Percentiles rank a stretch among this genome's conserved stretches.
phyloP scores from a whole-genome alignment of 1,140 invertebrate genomes.

The Octopus bimaculoides region DNA sequence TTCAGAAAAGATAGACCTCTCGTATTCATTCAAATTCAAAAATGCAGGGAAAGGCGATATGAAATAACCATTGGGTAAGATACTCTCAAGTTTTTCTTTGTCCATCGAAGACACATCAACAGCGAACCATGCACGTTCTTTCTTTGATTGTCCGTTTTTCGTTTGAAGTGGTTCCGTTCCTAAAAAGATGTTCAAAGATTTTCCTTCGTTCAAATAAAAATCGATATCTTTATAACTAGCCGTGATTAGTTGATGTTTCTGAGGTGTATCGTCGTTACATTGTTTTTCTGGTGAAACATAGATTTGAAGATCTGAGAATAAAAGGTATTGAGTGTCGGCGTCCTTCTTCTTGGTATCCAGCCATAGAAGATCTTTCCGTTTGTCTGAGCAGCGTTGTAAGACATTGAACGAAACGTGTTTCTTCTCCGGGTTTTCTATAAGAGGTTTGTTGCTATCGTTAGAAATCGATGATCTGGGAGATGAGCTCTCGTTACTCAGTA shows the following conservation, averaged over 20 bases:
- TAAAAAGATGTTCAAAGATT: constrained; percentile 40
- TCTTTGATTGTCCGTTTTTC: constrained; percentile 19
- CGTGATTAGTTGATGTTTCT: not conserved
- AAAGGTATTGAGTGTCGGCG: constrained; percentile 40
- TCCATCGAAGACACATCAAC: constrained; percentile 36
- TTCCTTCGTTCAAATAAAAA: constrained; percentile 21
- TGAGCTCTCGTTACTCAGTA: constrained; percentile 20
- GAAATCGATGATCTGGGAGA: not conserved
- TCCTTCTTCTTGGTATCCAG: constrained; percentile 34
- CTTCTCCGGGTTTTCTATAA: not conserved
- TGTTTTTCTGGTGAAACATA: constrained; percentile 12
- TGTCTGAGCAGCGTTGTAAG: constrained; percentile 45
- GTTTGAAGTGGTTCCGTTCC: constrained; percentile 32
- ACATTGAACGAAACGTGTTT: constrained; percentile 37
- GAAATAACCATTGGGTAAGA: constrained; percentile 30
- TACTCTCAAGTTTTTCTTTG: constrained; percentile 24
- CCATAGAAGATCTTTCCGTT: constrained; percentile 45
- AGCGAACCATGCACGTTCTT: constrained; percentile 46
- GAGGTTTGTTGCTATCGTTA: not conserved
- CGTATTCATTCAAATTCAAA: constrained; percentile 37
- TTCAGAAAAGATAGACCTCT: constrained; percentile 51
- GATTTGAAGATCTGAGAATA: constrained; percentile 39
- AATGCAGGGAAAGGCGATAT: constrained; percentile 33
- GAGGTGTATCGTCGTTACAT: not conserved
- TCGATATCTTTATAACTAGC: constrained; percentile 36